These are phyloP conservation scores for Entomobrya proxima DNA, from an alignment of 2,888 invertebrate genomes.

Conservation along the genomic window DNA sequence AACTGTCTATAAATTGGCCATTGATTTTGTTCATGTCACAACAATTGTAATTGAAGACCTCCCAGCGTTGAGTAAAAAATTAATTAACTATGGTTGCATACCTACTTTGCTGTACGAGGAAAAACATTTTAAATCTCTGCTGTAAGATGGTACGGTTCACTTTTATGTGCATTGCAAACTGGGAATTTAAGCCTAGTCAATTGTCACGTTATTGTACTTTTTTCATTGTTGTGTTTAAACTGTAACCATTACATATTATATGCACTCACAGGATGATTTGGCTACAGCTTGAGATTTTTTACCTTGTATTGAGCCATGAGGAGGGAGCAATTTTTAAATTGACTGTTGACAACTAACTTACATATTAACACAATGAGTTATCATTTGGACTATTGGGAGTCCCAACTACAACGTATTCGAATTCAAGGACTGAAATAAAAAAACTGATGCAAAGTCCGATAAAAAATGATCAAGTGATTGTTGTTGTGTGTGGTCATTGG, in stretches of 20 bases:
- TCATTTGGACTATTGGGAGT: too few relatives aligned
- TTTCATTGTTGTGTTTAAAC: slow-evolving; percentile 13
- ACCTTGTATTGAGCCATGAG: slow-evolving; percentile 36
- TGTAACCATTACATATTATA: neutral
- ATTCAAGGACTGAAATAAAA: slow-evolving; percentile 31
- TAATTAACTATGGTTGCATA: slow-evolving; percentile 63
- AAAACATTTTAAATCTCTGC: neutral
- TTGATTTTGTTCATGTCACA: slow-evolving; percentile 50
- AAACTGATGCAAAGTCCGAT: slow-evolving; percentile 18
- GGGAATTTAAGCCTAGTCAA: neutral
- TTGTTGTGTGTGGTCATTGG: neutral
- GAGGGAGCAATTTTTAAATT: slow-evolving; percentile 36
- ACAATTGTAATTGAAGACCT: slow-evolving; percentile 58
- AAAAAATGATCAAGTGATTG: neutral
- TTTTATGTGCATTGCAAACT: neutral
- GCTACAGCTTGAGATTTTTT: slow-evolving; percentile 25
- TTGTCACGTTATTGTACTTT: neutral
- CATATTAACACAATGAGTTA: neutral
- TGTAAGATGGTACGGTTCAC: neutral
- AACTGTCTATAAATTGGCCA: slow-evolving; percentile 48
- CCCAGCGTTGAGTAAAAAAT: slow-evolving; percentile 56
- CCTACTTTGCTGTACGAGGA: neutral
- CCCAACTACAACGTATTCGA: neutral
- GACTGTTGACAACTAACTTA: neutral
- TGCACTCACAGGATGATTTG: too few relatives aligned